phyloP scores from a whole-genome alignment of 2,113 vertebrate species.

The Hiodon tergisus region DNA sequence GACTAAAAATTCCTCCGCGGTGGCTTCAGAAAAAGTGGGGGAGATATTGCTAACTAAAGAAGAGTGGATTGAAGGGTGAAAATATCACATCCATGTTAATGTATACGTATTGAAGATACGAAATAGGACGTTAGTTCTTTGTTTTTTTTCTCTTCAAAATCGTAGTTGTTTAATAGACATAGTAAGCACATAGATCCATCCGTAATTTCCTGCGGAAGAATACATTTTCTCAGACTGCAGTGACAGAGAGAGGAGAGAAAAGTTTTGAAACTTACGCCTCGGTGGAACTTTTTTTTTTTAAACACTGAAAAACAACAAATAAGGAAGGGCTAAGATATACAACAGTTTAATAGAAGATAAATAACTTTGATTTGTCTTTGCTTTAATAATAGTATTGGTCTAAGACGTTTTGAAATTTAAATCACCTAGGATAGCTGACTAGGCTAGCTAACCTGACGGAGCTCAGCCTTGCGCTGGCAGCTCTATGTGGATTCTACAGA shows the following conservation, averaged over 20 bases:
- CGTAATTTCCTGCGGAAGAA: constrained; percentile 57
- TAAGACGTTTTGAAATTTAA: background rate
- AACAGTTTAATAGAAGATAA: background rate
- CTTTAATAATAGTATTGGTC: background rate
- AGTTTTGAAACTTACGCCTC: constrained; percentile 36
- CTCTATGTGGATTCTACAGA: constrained; percentile 71
- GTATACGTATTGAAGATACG: background rate
- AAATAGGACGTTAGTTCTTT: background rate
- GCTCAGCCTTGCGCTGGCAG: constrained; percentile 55
- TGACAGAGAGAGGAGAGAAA: constrained; percentile 36
- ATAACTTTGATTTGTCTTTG: background rate
- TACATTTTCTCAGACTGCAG: constrained; percentile 39
- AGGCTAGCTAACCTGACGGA: constrained; percentile 40
- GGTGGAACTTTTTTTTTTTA: constrained; percentile 2
- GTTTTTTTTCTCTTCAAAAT: background rate
- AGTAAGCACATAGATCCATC: constrained; percentile 41
- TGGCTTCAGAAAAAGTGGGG: constrained; percentile 35
- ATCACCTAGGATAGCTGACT: constrained; percentile 6
- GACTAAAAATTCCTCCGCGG: constrained; percentile 70
- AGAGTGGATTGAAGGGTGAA: background rate
- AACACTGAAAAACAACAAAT: background rate
- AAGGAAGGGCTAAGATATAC: background rate
- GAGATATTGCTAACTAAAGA: background rate
- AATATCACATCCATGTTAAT: background rate
- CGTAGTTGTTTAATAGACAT: background rate